Evolutionary conservation across 2,113 vertebrate species (phyloP).

Genomic region (Nerophis lumbriciformis): DNA sequence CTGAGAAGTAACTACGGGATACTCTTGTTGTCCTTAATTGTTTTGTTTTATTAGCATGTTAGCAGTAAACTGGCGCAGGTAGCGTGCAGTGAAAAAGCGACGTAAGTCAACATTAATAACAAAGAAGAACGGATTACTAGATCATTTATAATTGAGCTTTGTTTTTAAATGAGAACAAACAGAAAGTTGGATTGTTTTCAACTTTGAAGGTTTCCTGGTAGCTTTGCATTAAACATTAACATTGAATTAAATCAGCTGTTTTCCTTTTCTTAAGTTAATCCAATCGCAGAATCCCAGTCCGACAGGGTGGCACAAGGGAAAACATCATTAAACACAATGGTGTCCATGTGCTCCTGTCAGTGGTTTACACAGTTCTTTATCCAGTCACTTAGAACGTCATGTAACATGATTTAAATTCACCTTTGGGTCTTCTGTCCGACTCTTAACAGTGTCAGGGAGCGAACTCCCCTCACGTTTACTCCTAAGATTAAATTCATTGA

Average conservation of each 20-base stretch:
- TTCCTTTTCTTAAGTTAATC: background rate
- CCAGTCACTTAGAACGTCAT: conserved; percentile 10
- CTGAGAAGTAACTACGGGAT: no score
- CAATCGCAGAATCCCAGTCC: background rate
- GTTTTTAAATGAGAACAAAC: no score
- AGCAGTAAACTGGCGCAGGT: no score
- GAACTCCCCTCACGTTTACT: conserved; percentile 27
- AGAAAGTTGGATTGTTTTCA: background rate
- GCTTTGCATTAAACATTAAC: background rate
- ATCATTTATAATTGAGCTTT: no score
- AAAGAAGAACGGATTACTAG: no score
- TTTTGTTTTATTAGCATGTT: no score
- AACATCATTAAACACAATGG: conserved; percentile 16
- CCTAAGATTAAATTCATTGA: conserved; percentile 62
- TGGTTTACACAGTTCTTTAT: background rate
- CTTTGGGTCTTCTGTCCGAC: conserved; percentile 34
- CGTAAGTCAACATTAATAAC: no score
- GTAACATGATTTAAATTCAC: conserved; percentile 37
- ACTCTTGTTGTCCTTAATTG: no score
- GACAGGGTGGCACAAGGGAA: background rate
- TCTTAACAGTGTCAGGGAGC: conserved; percentile 14
- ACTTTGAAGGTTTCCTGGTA: background rate
- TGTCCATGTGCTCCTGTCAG: background rate
- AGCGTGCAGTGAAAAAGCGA: no score
- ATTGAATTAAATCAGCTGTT: background rate